Evolutionary conservation across 2,113 vertebrate species (phyloP).

Genomic region (Trogon melanurus): DNA sequence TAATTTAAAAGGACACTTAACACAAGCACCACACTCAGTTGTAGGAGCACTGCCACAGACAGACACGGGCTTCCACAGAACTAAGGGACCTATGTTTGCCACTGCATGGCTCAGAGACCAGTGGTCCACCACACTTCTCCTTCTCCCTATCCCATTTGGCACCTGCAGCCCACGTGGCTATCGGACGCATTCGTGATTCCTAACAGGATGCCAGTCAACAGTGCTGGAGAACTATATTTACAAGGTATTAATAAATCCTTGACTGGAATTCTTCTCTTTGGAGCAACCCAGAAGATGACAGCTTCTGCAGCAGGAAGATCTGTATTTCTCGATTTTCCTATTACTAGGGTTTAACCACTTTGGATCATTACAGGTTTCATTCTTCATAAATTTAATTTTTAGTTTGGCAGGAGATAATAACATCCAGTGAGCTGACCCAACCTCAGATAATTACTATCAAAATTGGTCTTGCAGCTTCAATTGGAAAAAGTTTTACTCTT

Average conservation of each 20-base stretch:
- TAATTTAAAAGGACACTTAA: background rate
- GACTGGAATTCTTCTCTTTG: background rate
- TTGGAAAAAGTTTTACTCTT: constrained; percentile 12
- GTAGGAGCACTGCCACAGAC: rapidly evolving
- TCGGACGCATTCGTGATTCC: background rate
- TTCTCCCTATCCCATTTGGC: background rate
- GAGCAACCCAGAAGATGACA: background rate
- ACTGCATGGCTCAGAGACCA: background rate
- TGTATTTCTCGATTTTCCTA: background rate
- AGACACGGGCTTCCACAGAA: background rate
- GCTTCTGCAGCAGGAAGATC: background rate
- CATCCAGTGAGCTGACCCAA: constrained; percentile 37
- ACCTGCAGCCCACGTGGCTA: background rate
- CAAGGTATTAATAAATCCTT: background rate
- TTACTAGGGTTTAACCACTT: background rate
- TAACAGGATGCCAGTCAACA: background rate
- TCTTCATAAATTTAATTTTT: constrained; percentile 49
- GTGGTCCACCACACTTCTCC: rapidly evolving
- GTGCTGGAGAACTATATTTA: background rate
- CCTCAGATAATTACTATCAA: constrained; percentile 57
- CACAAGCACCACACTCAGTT: background rate
- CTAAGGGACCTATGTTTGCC: background rate
- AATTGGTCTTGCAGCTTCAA: constrained; percentile 39
- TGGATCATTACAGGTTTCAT: constrained; percentile 34
- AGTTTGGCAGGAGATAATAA: constrained; percentile 59